Evolutionary conservation across 2,888 invertebrate genomes (phyloP), one percentile per base, ranked within the genome.

Genomic region (Polyommatus icarus): DNA sequence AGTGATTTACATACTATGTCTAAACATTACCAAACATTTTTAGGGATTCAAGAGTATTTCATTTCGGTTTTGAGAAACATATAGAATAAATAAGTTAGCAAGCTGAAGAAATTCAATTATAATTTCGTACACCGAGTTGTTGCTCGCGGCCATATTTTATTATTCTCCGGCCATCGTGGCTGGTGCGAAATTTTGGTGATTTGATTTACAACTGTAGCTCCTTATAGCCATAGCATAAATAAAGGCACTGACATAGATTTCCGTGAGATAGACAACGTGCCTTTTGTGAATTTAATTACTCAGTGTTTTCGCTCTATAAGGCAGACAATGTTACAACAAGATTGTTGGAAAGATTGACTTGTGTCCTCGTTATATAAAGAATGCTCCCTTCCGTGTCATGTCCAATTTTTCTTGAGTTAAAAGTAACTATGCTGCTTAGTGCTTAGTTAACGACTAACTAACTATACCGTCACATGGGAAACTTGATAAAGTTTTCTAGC

Each of bases 71-170:
- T 46, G 10, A 12, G n/a, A n/a, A 57, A 57, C 57, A 57, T 15
- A 7, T n/a, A 57, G 57, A n/a, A 57, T n/a, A 18, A n/a, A 61
- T 61, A 61, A 3, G 24, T 61, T 24, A 4, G 10, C 2, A 77
- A 79, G 79, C 71, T 77, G 71, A 54, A 54, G 71, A 71, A 40
- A 67, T 46, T 61, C 57, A 76, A 76, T 75, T 46, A 76, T 59
- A 29, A 67, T 29, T 67, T 67, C 18, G 29, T 67, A 67, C 29
- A 29, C 29, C 15, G 67, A 5, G n/a, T 46, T 20, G 46, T 73
- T n/a, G 46, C 46, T 46, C 46, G 46, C 46, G 36, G 20, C 20
- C 15, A 12, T 46, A 46, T 24, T 24, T 73, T 75, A 29, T 75
- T 54, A 75, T 75, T 75, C 54, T 72, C 6, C 5, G 29, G 29